Conservation (phyloP, 2,888 invertebrate genomes). For the Iphiclides podalirius region DNA sequence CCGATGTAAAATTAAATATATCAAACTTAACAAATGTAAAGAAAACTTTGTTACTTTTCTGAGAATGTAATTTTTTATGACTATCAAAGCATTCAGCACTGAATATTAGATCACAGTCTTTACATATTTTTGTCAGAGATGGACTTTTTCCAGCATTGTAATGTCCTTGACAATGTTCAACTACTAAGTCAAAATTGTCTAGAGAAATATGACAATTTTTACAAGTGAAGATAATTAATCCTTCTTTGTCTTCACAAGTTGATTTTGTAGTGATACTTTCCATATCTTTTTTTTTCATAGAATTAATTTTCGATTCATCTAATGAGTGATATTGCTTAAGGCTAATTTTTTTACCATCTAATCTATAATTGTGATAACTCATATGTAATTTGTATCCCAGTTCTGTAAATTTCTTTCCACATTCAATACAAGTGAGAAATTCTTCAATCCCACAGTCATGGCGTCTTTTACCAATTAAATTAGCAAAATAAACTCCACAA, state of each 20-base stretch:
- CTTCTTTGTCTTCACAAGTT: not conserved
- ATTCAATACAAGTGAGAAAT: constrained; percentile 46
- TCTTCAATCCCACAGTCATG: constrained; percentile 46
- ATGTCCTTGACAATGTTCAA: constrained; percentile 60
- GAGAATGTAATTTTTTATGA: constrained; percentile 38
- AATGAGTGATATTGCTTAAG: no score
- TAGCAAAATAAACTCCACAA: constrained; percentile 50
- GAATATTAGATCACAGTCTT: constrained; percentile 40
- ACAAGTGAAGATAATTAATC: constrained; percentile 43
- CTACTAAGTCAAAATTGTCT: constrained; percentile 50
- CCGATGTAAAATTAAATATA: constrained; percentile 46
- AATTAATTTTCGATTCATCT: no score
- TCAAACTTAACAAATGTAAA: constrained; percentile 45
- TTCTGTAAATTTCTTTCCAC: constrained; percentile 47
- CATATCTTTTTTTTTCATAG: no score
- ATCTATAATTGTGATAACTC: constrained; percentile 51
- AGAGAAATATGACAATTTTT: constrained; percentile 45
- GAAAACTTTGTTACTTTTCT: constrained; percentile 21
- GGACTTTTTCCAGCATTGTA: constrained; percentile 31
- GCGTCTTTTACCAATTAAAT: constrained; percentile 34
- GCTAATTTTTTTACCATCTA: constrained; percentile 17
- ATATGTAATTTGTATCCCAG: constrained; percentile 52
- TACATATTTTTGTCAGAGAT: constrained; percentile 34
- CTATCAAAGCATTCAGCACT: constrained; percentile 34
- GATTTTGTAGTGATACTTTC: not conserved